phyloP scores from a whole-genome alignment of 2,888 invertebrate genomes.

The Vandiemenella viatica region DNA sequence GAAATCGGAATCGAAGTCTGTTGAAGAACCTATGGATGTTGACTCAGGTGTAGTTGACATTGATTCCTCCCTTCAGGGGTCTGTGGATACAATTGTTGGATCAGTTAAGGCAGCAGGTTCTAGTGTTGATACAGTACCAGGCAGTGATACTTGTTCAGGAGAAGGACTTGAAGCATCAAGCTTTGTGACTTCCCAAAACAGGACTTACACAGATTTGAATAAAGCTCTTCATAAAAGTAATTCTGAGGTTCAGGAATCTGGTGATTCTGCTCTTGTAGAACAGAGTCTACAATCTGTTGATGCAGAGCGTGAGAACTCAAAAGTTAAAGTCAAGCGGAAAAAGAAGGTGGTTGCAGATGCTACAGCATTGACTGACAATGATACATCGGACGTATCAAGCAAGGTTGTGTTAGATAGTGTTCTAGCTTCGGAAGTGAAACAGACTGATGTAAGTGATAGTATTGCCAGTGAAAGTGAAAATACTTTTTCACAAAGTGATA shows the following conservation, averaged over 20 bases:
- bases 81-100: neutral
- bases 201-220: neutral
- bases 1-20: constrained; percentile 22
- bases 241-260: too few relatives aligned
- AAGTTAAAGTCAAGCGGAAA: constrained; percentile 26
- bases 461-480: constrained; percentile 13
- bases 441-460: neutral
- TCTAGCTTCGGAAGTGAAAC: neutral
- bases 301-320: constrained; percentile 13
- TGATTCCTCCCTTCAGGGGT: neutral
- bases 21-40: constrained; percentile 4
- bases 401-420: too few relatives aligned
- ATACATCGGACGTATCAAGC: neutral
- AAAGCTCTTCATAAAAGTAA: neutral
- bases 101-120: neutral
- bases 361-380: neutral
- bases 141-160: neutral
- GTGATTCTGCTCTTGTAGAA: neutral
- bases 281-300: too few relatives aligned
- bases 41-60: neutral
- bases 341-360: constrained; percentile 25
- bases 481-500: constrained; percentile 16
- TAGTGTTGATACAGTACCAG: neutral
- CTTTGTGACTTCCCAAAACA: neutral
- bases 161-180: neutral